Evolutionary conservation across 2,888 invertebrate species (phyloP).

Genomic region (Clitarchus hookeri): DNA sequence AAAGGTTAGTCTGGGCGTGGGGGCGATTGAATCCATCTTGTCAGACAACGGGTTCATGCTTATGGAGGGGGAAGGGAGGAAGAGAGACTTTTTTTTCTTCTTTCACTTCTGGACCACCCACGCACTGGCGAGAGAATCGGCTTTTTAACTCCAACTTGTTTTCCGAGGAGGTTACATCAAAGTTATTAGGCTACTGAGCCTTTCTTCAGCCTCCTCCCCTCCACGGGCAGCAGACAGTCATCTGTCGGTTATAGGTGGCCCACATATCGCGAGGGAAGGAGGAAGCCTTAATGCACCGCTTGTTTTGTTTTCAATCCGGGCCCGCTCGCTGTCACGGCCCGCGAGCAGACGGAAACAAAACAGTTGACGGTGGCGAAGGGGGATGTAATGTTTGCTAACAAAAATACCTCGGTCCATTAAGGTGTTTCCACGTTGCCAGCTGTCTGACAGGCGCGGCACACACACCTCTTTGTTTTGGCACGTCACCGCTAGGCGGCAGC

Average conservation of each 20-base stretch:
- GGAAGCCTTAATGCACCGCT: conserved; percentile 11
- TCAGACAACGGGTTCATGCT: not conserved
- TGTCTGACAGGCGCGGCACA: conserved; percentile 32
- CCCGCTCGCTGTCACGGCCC: not conserved
- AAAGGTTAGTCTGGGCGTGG: no score
- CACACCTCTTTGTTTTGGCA: conserved; percentile 33
- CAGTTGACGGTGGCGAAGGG: not conserved
- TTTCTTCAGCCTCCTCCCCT: no score
- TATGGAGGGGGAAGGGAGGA: not conserved
- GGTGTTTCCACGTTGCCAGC: conserved; percentile 30
- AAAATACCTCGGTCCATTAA: conserved; percentile 25
- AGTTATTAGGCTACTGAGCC: conserved; percentile 14
- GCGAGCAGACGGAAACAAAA: not conserved
- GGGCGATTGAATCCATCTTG: not conserved
- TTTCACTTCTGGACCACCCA: not conserved
- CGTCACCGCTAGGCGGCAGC: conserved; percentile 28
- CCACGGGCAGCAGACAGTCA: not conserved
- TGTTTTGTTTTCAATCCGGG: conserved; percentile 16
- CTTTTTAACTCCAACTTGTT: not conserved
- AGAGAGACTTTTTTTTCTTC: not conserved
- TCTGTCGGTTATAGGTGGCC: not conserved
- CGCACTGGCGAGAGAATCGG: conserved; percentile 9
- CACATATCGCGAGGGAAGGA: not conserved
- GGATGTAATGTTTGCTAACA: conserved; percentile 24
- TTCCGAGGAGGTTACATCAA: conserved; percentile 10